Conservation (phyloP, 2,113 vertebrate genomes). For the Lipophrys pholis region DNA sequence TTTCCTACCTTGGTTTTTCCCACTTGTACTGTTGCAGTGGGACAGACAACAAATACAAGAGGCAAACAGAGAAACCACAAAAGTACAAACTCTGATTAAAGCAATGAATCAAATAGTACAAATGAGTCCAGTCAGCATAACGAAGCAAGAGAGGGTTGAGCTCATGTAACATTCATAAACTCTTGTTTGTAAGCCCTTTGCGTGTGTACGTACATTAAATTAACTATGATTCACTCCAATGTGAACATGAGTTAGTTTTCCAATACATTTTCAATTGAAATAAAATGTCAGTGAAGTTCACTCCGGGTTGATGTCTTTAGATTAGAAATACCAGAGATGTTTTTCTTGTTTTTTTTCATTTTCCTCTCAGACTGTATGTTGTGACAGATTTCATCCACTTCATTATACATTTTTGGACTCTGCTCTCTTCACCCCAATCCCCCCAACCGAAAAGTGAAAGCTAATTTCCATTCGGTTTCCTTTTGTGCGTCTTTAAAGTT, state of each 20-base stretch:
- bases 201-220: neutral
- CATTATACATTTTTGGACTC: constrained; percentile 24
- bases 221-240: constrained; percentile 3
- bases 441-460: neutral
- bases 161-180: constrained; percentile 40
- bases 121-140: constrained; percentile 2
- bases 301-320: neutral
- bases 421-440: neutral
- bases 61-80: constrained; percentile 8
- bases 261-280: constrained; percentile 4
- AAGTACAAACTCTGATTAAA: constrained; percentile 50
- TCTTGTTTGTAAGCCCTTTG: constrained; percentile 3
- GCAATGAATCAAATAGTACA: constrained; percentile 41
- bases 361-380: neutral
- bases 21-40: neutral
- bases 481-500: constrained; percentile 32
- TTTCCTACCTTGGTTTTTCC: neutral
- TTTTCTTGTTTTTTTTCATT: neutral
- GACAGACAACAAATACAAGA: constrained; percentile 21
- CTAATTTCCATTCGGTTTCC: constrained; percentile 5
- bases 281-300: constrained; percentile 13
- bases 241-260: neutral
- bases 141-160: constrained; percentile 21
- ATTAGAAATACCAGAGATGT: constrained; percentile 8
- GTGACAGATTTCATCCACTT: neutral